Evolutionary conservation across 2,888 invertebrate species (phyloP).

Genomic region (Trissonchulus latispiculum): DNA sequence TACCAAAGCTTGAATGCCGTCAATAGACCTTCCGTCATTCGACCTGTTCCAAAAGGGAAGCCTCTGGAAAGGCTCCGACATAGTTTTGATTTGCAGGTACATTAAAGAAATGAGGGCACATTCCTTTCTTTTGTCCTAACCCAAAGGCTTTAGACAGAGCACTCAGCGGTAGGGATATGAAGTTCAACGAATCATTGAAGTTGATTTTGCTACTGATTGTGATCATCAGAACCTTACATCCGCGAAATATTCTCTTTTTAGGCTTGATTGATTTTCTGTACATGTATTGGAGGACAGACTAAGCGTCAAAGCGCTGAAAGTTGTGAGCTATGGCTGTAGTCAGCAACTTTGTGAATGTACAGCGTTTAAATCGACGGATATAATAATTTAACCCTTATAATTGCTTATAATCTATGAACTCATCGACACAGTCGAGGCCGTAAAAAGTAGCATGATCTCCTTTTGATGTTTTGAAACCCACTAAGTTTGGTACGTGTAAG

Average conservation of each 20-base stretch:
- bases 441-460: neutral
- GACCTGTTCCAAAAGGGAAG: conserved; percentile 2
- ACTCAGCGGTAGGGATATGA: conserved; percentile 20
- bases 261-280: conserved; percentile 8
- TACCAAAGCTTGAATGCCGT: neutral
- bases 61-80: conserved; percentile 9
- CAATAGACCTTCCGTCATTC: neutral
- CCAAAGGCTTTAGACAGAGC: conserved; percentile 20
- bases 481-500: neutral
- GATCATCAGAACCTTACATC: conserved; percentile 19
- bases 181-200: conserved; percentile 20
- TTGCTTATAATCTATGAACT: neutral
- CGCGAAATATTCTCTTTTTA: neutral
- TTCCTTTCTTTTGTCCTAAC: neutral
- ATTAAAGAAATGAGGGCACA: conserved; percentile 23
- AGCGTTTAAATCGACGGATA: neutral
- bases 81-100: conserved; percentile 8
- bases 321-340: conserved; percentile 24
- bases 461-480: neutral
- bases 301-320: neutral
- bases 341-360: neutral
- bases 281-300: conserved; percentile 22
- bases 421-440: neutral
- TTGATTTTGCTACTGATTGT: neutral
- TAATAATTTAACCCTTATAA: too few species aligned